phyloP scores from a whole-genome alignment of 1,140 invertebrate species.

The Sitodiplosis mosellana region DNA sequence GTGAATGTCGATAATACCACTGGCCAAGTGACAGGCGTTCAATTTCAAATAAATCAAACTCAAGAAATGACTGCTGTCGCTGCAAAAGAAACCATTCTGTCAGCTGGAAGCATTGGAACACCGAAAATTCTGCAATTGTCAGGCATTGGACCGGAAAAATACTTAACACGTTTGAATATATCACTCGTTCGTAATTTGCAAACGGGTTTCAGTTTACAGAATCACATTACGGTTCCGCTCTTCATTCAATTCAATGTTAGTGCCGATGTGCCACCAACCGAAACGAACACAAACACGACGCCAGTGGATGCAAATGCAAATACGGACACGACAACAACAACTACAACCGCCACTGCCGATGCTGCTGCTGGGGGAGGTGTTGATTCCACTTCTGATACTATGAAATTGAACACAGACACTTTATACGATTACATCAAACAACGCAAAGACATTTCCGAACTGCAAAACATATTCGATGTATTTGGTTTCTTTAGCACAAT shows the following conservation, averaged over 20 bases:
- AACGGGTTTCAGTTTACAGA: slow-evolving; percentile 61
- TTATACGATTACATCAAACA: slow-evolving; percentile 10
- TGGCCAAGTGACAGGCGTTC: slow-evolving; percentile 19
- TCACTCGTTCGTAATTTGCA: slow-evolving; percentile 37
- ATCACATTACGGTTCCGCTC: slow-evolving; percentile 30
- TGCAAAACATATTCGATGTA: slow-evolving; percentile 8
- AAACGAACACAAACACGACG: slow-evolving; percentile 16
- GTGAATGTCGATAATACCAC: slow-evolving; percentile 32
- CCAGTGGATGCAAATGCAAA: slow-evolving; percentile 28
- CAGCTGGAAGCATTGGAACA: slow-evolving; percentile 46
- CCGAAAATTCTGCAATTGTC: slow-evolving; percentile 57
- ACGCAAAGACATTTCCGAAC: slow-evolving; percentile 32
- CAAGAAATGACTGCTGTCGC: slow-evolving; percentile 16
- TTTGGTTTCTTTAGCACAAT: slow-evolving; percentile 8
- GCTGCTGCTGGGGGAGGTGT: not conserved
- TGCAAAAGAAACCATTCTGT: slow-evolving; percentile 53
- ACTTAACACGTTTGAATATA: slow-evolving; percentile 33
- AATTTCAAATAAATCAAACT: slow-evolving; percentile 27
- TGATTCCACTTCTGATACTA: slow-evolving; percentile 7
- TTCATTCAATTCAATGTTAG: slow-evolving; percentile 25
- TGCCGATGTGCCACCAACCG: slow-evolving; percentile 8
- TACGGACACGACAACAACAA: not conserved
- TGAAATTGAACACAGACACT: slow-evolving; percentile 7
- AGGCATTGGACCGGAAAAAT: slow-evolving; percentile 47
- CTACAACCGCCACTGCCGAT: slow-evolving; percentile 18